Percentiles rank a stretch among this genome's conserved stretches.
Evolutionary conservation across 1,140 invertebrate genomes (phyloP).

Genomic region (Zophobas morio): DNA sequence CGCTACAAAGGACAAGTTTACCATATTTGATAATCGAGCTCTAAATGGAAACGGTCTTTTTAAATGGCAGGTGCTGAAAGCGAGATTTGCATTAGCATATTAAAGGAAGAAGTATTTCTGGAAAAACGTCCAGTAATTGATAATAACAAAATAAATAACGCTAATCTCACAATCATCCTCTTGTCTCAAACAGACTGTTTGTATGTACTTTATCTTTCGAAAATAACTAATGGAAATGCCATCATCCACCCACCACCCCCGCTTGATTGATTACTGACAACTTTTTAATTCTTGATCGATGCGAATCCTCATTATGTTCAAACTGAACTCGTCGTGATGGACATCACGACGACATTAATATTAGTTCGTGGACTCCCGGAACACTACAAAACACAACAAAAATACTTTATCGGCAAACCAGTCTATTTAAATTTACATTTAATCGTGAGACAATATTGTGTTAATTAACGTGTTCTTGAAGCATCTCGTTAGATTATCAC

Average conservation of each 20-base stretch:
- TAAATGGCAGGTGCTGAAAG: neutral
- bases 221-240: slow-evolving; percentile 30
- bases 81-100: slow-evolving; percentile 10
- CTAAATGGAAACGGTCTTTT: neutral
- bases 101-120: neutral
- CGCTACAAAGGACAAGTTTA: slow-evolving; percentile 16
- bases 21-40: slow-evolving; percentile 21
- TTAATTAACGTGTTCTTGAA: slow-evolving; percentile 9
- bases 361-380: neutral
- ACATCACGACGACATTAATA: slow-evolving; percentile 2
- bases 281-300: slow-evolving; percentile 31
- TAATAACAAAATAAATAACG: slow-evolving; percentile 32
- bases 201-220: slow-evolving; percentile 26
- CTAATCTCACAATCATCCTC: slow-evolving; percentile 26
- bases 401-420: too few species aligned
- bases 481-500: slow-evolving; percentile 25
- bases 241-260: slow-evolving; percentile 14
- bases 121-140: slow-evolving; percentile 22
- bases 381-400: too few species aligned
- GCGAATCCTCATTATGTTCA: slow-evolving; percentile 24
- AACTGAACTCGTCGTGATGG: slow-evolving; percentile 24
- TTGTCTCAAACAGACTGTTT: slow-evolving; percentile 18
- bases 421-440: too few species aligned
- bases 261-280: slow-evolving; percentile 33
- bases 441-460: too few species aligned